Conservation (phyloP, 2,888 invertebrate genomes). For the Psococerastis gibbosa region DNA sequence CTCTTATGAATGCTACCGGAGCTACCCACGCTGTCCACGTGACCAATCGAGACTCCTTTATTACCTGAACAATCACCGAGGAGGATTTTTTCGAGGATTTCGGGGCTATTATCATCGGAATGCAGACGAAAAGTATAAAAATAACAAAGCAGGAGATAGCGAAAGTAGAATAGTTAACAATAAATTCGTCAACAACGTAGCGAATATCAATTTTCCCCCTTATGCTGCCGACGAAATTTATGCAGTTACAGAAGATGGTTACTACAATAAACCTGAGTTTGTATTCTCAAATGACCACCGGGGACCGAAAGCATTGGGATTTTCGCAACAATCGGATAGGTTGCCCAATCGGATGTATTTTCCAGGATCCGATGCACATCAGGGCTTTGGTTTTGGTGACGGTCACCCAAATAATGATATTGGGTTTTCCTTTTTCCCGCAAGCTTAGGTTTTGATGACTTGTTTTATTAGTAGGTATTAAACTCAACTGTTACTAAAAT, state of each 20-base stretch:
- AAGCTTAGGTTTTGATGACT: too few species aligned
- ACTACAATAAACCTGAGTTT: not conserved
- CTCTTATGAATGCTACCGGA: constrained; percentile 36
- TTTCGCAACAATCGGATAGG: not conserved
- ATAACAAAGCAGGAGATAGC: too few species aligned
- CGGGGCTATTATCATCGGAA: too few species aligned
- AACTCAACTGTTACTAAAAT: too few species aligned
- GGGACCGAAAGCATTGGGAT: not conserved
- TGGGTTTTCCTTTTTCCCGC: too few species aligned
- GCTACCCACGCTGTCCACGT: constrained; percentile 54
- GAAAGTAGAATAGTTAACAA: too few species aligned
- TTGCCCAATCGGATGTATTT: constrained; percentile 2
- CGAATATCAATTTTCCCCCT: too few species aligned
- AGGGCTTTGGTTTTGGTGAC: not conserved
- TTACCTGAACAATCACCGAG: constrained; percentile 70
- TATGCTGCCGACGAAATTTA: not conserved
- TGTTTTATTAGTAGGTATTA: too few species aligned
- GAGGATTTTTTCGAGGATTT: constrained; percentile 51
- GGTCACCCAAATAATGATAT: too few species aligned
- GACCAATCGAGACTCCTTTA: constrained; percentile 50
- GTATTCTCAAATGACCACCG: not conserved
- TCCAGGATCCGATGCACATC: not conserved
- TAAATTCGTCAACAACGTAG: too few species aligned
- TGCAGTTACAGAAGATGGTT: not conserved
- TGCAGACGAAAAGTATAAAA: too few species aligned